Base-by-base conservation (phyloP, 2,888 invertebrate species). In the Spatulosminthurus flaviceps region DNA sequence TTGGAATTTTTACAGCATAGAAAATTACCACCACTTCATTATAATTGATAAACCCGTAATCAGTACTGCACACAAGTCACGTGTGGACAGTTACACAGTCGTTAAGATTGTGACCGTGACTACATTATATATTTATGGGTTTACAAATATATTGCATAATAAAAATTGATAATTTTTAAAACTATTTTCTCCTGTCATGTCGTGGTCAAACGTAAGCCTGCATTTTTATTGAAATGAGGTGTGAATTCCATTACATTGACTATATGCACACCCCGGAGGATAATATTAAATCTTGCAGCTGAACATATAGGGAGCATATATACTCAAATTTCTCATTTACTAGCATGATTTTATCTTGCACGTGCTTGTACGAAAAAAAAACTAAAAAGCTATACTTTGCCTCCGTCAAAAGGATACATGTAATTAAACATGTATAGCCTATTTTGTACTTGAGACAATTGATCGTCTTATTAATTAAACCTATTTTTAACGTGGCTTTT, bases 271-370 rank as follows among this genome's bases (percentile, higher is more conserved):
- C 5, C 60, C 19, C 60, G 60, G 60, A 1, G 34, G n/a, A n/a
- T n/a, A n/a, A n/a, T n/a, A n/a, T n/a, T n/a, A n/a, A n/a, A n/a
- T n/a, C n/a, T n/a, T n/a, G n/a, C n/a, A 29, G 70, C 41, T 70
- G 70, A 9, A 34, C 4, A 9, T 34, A 34, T 34, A 34, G 4
- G 9, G 34, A 7, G 9, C 34, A 34, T 34, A 51, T 16, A 51
- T 19, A 51, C 51, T 51, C 16, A 19, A 51, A n/a, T 51, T 51
- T 51, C 34, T 34, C 34, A 34, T 34, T 51, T 19, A 51, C 16
- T 51, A n/a, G 1, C 5, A 19, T 51, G 16, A 72, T 28, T 73
- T 60, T 72, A 72, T 73, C 60, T 29, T 74, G 41, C 74, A 74
- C 74, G 74, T 74, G 74, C 61, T 74, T 60, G 21, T 1, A n/a